Conservation (phyloP, 2,888 invertebrate genomes). For the Drosophila tanythrix region DNA sequence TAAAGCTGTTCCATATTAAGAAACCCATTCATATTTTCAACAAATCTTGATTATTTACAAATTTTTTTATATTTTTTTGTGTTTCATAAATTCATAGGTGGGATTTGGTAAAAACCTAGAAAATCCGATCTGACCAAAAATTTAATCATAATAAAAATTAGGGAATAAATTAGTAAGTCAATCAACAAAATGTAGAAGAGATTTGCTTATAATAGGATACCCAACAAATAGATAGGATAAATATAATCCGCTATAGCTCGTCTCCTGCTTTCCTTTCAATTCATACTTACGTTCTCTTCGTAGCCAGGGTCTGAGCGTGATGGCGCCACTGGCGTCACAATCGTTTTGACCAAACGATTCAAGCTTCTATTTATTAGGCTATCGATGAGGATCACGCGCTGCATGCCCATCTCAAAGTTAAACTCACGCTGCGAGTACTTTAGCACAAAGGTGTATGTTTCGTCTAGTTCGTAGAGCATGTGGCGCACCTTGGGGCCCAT, state of each 20-base stretch:
- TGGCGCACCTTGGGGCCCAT: constrained; percentile 70
- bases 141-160: too few species aligned
- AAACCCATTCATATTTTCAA: background rate
- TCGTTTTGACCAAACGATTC: constrained; percentile 73
- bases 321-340: constrained; percentile 68
- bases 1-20: background rate
- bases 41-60: background rate
- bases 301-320: constrained; percentile 46
- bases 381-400: constrained; percentile 73
- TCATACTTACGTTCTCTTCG: constrained; percentile 67
- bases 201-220: background rate
- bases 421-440: constrained; percentile 72
- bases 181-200: background rate
- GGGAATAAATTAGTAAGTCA: background rate
- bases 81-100: background rate
- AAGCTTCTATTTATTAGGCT: constrained; percentile 66
- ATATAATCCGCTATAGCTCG: background rate
- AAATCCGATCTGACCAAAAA: background rate
- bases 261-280: background rate
- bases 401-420: constrained; percentile 52
- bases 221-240: background rate
- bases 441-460: constrained; percentile 54
- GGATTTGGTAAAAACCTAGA: background rate
- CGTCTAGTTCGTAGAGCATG: constrained; percentile 50
- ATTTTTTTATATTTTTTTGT: background rate